phyloP scores from a whole-genome alignment of 2,797 vertebrate genomes.

The Nannoperca obscura region DNA sequence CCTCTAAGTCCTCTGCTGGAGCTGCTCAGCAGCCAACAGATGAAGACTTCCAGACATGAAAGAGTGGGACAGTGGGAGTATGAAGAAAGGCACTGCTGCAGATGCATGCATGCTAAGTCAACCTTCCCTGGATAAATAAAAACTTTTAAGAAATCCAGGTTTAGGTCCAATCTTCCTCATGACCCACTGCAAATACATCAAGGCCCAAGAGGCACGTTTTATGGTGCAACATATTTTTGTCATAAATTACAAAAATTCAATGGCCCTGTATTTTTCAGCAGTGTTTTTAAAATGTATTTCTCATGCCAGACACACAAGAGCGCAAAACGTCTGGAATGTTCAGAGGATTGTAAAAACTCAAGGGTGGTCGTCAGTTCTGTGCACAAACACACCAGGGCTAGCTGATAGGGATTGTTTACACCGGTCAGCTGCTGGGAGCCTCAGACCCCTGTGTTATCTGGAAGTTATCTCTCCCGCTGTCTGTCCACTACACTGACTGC shows the following conservation, averaged over 20 bases:
- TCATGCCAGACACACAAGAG: slow-evolving; percentile 35
- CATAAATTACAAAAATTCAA: slow-evolving; percentile 53
- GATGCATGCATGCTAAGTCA: slow-evolving; percentile 36
- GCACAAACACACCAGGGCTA: slow-evolving; percentile 51
- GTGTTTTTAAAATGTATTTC: slow-evolving; percentile 53
- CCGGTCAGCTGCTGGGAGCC: slow-evolving; percentile 53
- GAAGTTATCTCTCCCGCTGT: slow-evolving; percentile 22
- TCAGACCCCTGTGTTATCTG: slow-evolving; percentile 26
- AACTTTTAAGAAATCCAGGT: slow-evolving; percentile 27
- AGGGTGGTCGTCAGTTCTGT: slow-evolving; percentile 65
- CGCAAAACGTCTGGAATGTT: slow-evolving; percentile 32
- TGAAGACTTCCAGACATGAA: slow-evolving; percentile 51
- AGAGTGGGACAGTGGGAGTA: slow-evolving; percentile 32
- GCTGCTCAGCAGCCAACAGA: slow-evolving; percentile 33
- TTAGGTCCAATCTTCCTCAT: slow-evolving; percentile 39
- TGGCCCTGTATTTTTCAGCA: slow-evolving; percentile 30
- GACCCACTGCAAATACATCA: slow-evolving; percentile 44
- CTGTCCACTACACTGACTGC: not conserved
- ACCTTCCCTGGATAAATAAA: slow-evolving; percentile 50
- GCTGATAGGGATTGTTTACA: slow-evolving; percentile 60
- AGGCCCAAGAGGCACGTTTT: slow-evolving; percentile 24
- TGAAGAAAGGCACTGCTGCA: slow-evolving; percentile 30
- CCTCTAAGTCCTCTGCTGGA: slow-evolving; percentile 29
- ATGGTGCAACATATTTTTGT: slow-evolving; percentile 45
- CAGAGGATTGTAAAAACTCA: slow-evolving; percentile 59